These are phyloP conservation scores for Malurus melanocephalus DNA, from an alignment of 2,113 vertebrate species.

Conservation along the genomic window DNA sequence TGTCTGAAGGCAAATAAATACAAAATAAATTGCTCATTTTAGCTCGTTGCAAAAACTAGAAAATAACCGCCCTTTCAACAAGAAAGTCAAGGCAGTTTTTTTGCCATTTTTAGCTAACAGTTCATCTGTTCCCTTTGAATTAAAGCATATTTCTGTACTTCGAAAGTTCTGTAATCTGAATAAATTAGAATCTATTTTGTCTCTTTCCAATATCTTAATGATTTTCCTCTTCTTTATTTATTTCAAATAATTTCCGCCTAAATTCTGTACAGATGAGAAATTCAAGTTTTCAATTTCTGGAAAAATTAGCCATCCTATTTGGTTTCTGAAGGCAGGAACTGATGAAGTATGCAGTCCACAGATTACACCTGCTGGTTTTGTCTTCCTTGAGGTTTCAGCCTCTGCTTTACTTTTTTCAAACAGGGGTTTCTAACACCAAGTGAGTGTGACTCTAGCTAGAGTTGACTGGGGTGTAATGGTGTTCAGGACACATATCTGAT, in stretches of 20 bases:
- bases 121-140: conserved; percentile 56
- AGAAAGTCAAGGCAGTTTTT: conserved; percentile 52
- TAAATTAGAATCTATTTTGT: conserved; percentile 53
- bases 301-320: background rate
- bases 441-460: background rate
- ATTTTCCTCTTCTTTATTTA: conserved; percentile 17
- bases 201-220: conserved; percentile 50
- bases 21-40: conserved; percentile 57
- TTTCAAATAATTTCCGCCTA: conserved; percentile 34
- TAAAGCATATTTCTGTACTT: conserved; percentile 53
- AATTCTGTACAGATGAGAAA: conserved; percentile 21
- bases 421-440: background rate
- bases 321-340: background rate
- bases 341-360: background rate
- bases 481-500: background rate
- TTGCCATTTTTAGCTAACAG: conserved; percentile 52
- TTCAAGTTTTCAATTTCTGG: background rate
- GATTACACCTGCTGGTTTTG: background rate
- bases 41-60: conserved; percentile 18
- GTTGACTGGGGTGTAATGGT: background rate
- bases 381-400: background rate
- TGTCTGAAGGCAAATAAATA: conserved; percentile 60
- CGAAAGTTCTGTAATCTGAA: conserved; percentile 45
- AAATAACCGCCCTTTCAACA: conserved; percentile 37
- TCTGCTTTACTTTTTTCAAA: background rate